phyloP scores from a whole-genome alignment of 2,113 vertebrate species.

The Rafetus swinhoei region DNA sequence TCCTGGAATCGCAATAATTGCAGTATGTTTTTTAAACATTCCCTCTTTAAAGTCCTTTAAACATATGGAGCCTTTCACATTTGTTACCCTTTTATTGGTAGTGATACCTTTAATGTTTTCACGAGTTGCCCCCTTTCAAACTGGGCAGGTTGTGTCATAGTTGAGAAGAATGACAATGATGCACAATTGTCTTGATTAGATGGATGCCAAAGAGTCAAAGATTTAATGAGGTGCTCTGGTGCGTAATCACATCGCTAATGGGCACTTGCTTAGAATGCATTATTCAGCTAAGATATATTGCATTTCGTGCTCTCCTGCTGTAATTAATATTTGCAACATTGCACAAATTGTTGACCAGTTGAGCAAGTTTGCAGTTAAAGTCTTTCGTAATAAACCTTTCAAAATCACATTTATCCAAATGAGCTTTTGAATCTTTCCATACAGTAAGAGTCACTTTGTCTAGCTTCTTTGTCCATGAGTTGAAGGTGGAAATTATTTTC shows the following conservation, averaged over 20 bases:
- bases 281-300: conserved; percentile 35
- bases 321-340: conserved; percentile 20
- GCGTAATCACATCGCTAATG: conserved; percentile 57
- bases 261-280: conserved; percentile 44
- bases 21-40: background rate
- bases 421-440: background rate
- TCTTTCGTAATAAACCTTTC: background rate
- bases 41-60: background rate
- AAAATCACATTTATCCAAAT: background rate
- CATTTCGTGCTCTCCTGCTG: background rate
- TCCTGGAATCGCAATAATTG: background rate
- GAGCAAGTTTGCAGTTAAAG: background rate
- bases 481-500: background rate
- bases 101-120: background rate
- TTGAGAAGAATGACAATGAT: conserved; percentile 31
- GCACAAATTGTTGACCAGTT: conserved; percentile 6
- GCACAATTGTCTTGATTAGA: conserved; percentile 42
- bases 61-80: background rate
- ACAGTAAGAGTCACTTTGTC: background rate
- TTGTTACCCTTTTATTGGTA: background rate
- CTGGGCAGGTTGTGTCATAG: background rate
- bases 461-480: background rate
- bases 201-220: conserved; percentile 46
- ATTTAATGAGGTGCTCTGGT: conserved; percentile 62
- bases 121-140: background rate